Evolutionary conservation across 2,113 vertebrate genomes (phyloP), one percentile per base, ranked within the genome.

Genomic region (Polypterus senegalus): DNA sequence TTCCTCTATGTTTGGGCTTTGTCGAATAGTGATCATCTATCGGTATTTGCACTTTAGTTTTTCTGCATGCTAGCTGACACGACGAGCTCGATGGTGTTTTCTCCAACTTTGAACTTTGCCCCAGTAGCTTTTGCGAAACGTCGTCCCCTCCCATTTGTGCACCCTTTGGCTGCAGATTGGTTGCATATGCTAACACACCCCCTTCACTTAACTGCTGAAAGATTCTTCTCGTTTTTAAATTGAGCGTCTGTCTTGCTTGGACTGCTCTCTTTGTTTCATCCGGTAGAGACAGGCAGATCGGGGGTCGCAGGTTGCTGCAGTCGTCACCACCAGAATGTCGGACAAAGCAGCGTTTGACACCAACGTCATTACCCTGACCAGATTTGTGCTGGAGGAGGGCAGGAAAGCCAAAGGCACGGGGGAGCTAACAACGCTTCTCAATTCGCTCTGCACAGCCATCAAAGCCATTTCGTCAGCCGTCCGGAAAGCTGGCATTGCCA

Each of bases 401-500:
- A 83, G 90, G 71, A 91, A 84, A 77, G 92, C 86, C 3, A 78
- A 85, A 1, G 86, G 91, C 27, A 97, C 88, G 0, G 94, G 94
- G 3, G 93, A 97, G 75, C 73, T 98, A 70, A 98, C 93, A n/a
- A 94, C 88, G 65, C 85, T 98, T 59, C 87, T 98, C 61, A 97
- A 91, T 74, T 84, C 92, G 4, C 82, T 98, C 67, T 95, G 92
- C 84, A 92, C 93, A 0, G 91, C 94, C 5, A 69, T 97, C 75
- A 97, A 98, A 79, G 94, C 94, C 66, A 98, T 98, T 73, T 97
- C 93, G 57, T 85, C 86, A 0, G 94, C 94, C 0, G 94, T 97
- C 74, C 91, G 94, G 27, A 96, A 97, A 69, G 94, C 94, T 8
- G 93, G 94, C 66, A 91, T 97, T 66, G 94, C 94, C 59, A 87